Evolutionary conservation across 2,113 vertebrate genomes (phyloP).

Genomic region (Panthera leo): DNA sequence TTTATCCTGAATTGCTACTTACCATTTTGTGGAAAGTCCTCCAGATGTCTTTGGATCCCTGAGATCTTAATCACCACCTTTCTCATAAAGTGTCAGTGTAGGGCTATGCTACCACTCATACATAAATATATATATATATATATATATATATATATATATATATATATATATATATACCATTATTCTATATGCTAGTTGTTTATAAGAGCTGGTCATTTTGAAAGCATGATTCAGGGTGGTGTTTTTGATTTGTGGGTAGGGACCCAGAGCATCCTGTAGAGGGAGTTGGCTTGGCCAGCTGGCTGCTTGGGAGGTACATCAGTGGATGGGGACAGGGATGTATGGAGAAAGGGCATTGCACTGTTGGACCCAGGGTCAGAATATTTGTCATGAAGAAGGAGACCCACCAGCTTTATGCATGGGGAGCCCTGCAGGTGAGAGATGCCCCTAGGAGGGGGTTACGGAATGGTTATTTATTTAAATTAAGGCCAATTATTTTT

Average conservation of each 20-base stretch:
- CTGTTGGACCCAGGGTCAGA: not conserved
- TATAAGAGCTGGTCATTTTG: not conserved
- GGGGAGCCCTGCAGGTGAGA: not conserved
- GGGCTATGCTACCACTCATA: too few relatives aligned
- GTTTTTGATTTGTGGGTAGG: not conserved
- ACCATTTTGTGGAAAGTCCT: not conserved
- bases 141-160: too few relatives aligned
- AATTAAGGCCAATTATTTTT: constrained; percentile 49
- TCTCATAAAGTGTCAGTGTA: not conserved
- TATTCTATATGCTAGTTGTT: accelerated
- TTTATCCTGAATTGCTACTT: not conserved
- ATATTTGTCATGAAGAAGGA: not conserved
- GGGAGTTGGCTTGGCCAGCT: not conserved
- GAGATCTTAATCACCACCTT: not conserved
- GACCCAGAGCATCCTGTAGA: not conserved
- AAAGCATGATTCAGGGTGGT: not conserved
- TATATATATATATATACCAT: not conserved
- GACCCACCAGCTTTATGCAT: not conserved
- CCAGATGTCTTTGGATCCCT: not conserved
- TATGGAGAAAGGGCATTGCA: too few relatives aligned
- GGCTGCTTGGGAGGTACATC: not conserved
- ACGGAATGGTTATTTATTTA: not conserved
- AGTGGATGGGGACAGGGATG: not conserved
- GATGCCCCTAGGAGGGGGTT: too few relatives aligned
- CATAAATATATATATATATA: not conserved